phyloP scores from a whole-genome alignment of 2,113 vertebrate species.

The Rhinoptilus africanus region DNA sequence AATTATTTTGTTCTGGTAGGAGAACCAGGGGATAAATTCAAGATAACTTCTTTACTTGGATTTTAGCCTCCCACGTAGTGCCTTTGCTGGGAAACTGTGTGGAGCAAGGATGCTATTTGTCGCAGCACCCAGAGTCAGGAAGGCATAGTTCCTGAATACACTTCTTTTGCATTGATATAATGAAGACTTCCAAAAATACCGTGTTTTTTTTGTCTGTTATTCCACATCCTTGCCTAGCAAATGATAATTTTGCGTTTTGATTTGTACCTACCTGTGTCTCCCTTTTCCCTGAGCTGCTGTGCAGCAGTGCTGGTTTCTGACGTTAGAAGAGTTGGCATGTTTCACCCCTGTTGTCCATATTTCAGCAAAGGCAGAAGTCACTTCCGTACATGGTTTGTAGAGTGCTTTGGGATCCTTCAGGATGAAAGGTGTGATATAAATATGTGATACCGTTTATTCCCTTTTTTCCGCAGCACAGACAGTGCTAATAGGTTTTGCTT shows the following conservation, averaged over 20 bases:
- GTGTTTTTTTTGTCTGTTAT: background rate
- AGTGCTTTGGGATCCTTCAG: conserved; percentile 13
- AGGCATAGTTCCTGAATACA: background rate
- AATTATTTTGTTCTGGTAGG: background rate
- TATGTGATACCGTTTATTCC: background rate
- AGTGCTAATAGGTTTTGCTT: conserved; percentile 25
- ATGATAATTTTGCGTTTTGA: background rate
- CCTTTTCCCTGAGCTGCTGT: background rate
- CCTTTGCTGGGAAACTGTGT: background rate
- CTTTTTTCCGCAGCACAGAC: background rate
- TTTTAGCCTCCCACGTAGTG: background rate
- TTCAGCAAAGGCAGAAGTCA: conserved; percentile 5
- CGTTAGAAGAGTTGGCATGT: background rate
- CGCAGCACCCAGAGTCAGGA: background rate
- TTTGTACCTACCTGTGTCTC: background rate
- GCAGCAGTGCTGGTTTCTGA: background rate
- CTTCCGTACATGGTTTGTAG: background rate
- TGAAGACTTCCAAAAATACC: background rate
- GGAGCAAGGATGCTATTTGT: background rate
- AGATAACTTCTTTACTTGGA: background rate
- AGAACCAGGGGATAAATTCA: background rate
- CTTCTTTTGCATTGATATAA: background rate
- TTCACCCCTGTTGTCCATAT: background rate
- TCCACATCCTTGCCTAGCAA: background rate
- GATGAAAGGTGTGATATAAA: conserved; percentile 31